Base-by-base conservation (phyloP, 2,797 vertebrate genomes). In the Neopelma chrysocephalum region DNA sequence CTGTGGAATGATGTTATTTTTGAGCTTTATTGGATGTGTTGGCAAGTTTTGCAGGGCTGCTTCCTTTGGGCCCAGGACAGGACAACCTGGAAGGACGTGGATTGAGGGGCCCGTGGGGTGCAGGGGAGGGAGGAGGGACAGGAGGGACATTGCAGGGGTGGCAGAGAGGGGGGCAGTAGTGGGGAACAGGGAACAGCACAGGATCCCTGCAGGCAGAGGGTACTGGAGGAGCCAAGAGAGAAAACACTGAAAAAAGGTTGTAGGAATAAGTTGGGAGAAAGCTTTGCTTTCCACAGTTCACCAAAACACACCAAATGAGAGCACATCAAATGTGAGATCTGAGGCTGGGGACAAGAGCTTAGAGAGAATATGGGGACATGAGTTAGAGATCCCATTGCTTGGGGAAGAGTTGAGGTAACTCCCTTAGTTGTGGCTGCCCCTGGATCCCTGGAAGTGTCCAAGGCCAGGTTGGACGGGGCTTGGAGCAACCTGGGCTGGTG, bases 401-500 rank as follows among this genome's bases (percentile, higher is more conserved):
- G 78, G 48, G 54, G 21, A 32, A 16, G 31, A 76, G 48, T 4
- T 47, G 73, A 54, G 34, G 38, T 68, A 34, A 54, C 10, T 47
- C 21, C 21, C 25, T 26, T 8, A 31, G 14, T 21, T 73, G 53
- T 34, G 40, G 14, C 56, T 61, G 31, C 7, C 18, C 47, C 22
- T n/a, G n/a, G n/a, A 27, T 3, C 48, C 42, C 62, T 68, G 26
- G 12, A 0, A 54, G n/a, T 48, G 70, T 17, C 12, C 31, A 6
- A 36, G 26, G 31, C 31, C 48, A 42, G 40, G 3, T 0, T 61
- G 31, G n/a, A 38, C 0, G 0, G 45, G 8, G 4, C 14, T 88
- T 81, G 53, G 54, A 68, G 10, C 15, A 26, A 1, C 10, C 20
- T 60, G 69, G n/a, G 16, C 0, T 2, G 1, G 38, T 21, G 29